Evolutionary conservation across 2,888 invertebrate species (phyloP).

Genomic region (Dorcus hopei): DNA sequence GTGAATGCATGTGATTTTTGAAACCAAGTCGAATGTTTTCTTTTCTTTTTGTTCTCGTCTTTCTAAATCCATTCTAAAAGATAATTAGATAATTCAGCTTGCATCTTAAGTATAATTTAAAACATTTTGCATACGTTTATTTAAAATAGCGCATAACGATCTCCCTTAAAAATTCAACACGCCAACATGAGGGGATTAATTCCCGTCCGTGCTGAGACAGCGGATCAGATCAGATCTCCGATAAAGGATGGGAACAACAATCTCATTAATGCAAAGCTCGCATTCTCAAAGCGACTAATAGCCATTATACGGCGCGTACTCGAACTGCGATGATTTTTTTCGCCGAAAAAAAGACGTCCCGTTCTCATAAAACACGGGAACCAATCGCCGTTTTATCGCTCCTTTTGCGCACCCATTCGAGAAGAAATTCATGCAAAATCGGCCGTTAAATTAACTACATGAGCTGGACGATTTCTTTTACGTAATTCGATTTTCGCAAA

Average conservation of each 20-base stretch:
- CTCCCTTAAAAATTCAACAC: neutral
- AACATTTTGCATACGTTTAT: too few species aligned
- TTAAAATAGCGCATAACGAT: neutral
- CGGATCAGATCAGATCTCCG: neutral
- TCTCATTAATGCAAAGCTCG: conserved; percentile 5
- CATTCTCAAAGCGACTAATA: neutral
- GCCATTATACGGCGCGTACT: neutral
- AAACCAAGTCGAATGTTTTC: too few species aligned
- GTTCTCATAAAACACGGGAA: neutral
- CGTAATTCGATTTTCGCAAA: too few species aligned
- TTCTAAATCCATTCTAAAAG: too few species aligned
- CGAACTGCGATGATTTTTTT: neutral
- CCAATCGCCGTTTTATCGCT: neutral
- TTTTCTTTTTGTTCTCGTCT: too few species aligned
- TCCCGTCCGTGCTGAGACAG: neutral
- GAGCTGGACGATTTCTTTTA: too few species aligned
- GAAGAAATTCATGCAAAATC: too few species aligned
- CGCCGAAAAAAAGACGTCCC: neutral
- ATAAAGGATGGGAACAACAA: conserved; percentile 3
- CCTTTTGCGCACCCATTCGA: neutral
- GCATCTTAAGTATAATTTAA: too few species aligned
- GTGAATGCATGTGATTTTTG: too few species aligned
- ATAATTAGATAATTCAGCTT: too few species aligned
- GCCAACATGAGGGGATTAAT: neutral
- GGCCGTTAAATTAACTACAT: too few species aligned